A percentile compares a stretch with the other conserved stretches of the same genome.
Conservation (phyloP, 1,140 invertebrate genomes). For the Hyphantria cunea region DNA sequence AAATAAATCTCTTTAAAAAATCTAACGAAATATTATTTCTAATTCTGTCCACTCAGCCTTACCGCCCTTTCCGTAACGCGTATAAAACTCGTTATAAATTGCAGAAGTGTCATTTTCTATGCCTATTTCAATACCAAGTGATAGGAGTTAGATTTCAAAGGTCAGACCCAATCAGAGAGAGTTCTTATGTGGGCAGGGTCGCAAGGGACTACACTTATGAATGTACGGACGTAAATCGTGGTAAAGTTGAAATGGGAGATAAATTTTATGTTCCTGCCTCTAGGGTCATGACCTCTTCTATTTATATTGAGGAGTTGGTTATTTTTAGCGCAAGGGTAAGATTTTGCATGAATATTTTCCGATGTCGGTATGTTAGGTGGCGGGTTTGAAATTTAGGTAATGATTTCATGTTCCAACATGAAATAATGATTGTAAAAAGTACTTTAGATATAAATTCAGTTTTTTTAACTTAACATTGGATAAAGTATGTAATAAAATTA, state of each 20-base stretch:
- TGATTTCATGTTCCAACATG: too few relatives aligned
- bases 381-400: not conserved
- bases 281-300: not conserved
- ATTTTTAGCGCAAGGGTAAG: conserved; percentile 20
- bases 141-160: not conserved
- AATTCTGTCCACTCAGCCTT: too few relatives aligned
- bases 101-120: not conserved
- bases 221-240: not conserved
- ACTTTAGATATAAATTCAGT: too few relatives aligned
- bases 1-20: too few relatives aligned
- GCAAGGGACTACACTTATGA: not conserved
- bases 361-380: not conserved
- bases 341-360: conserved; percentile 3
- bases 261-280: not conserved
- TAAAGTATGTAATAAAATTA: too few relatives aligned
- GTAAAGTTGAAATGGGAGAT: conserved; percentile 5
- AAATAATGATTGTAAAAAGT: too few relatives aligned
- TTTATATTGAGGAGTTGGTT: not conserved
- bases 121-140: not conserved
- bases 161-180: not conserved
- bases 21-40: too few relatives aligned
- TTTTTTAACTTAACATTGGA: too few relatives aligned
- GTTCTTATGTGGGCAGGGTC: conserved; percentile 9
- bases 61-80: too few relatives aligned
- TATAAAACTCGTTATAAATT: not conserved